Evolutionary conservation across 2,797 vertebrate species (phyloP), one percentile per base, ranked within the genome.

Genomic region (Lagothrix lagotricha): DNA sequence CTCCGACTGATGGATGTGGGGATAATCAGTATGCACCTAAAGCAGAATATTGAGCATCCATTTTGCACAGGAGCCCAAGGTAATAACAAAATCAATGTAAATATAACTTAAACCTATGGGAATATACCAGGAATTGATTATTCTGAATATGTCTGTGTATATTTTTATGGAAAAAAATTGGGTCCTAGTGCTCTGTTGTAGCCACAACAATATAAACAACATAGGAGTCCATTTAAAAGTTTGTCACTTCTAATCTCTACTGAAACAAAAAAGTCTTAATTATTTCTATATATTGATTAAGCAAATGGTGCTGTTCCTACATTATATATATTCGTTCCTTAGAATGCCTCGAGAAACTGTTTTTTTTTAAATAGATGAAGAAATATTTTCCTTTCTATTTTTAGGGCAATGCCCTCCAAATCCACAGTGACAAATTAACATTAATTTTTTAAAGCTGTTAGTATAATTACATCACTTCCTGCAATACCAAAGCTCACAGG

Each of bases 371-470:
- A 87, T 36, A 72, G n/a, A 64, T 39, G 83, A 80, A 94, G 54
- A 92, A 92, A 84, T 9, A 92, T 57, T 86, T 93, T 92, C 26
- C n/a, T 81, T 93, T 90, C 67, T 52, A 9, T 70, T 92, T 77
- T 87, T 84, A 92, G 85, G 30, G 73, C 54, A 88, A 84, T 30
- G 41, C 30, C 20, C 36, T 96, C 48, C 8, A 92, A 52, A 76
- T 36, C 12, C n/a, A 80, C 8, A 64, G 50, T 41, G 77, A 88
- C 6, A 88, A 52, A 96, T 76, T 70, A 72, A 76, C 15, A 33
- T 12, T 2, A 57, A 41, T 36, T 36, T 48, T 75, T 64, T 57
- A 19, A 54, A 86, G 72, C 28, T 57, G 30, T 20, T 84, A 54
- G 80, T 41, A 48, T 58, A 48, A 81, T 24, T 6, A 4, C 7